A percentile compares a stretch with the other conserved stretches of the same genome.
Conservation (phyloP, 35 echinoderm and acorn worm genomes). For the Patiria miniata region DNA sequence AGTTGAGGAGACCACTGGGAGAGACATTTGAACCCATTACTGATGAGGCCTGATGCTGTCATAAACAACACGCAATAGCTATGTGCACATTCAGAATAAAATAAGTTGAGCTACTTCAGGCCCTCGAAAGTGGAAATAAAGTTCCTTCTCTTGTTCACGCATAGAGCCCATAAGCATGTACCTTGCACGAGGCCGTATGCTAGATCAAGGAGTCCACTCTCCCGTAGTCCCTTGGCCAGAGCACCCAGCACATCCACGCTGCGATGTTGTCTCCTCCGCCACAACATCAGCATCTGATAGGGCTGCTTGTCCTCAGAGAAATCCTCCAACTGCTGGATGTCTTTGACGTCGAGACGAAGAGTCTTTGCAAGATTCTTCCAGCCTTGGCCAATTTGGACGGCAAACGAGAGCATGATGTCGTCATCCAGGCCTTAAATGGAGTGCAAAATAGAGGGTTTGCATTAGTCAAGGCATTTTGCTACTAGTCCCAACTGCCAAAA, state of each 20-base stretch:
- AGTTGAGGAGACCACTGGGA: too few species aligned
- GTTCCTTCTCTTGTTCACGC: too few species aligned
- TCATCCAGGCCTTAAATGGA: conserved; percentile 4
- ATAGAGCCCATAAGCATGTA: too few species aligned
- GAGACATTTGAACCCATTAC: too few species aligned
- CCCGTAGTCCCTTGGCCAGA: neutral
- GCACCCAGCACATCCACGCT: conserved; percentile 25
- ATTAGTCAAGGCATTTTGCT: neutral
- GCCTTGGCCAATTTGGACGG: neutral
- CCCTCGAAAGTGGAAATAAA: too few species aligned
- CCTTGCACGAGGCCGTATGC: conserved; percentile 10
- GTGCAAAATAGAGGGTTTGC: neutral
- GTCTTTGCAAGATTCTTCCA: neutral
- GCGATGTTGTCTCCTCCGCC: conserved; percentile 21
- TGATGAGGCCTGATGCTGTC: too few species aligned
- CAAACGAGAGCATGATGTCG: neutral
- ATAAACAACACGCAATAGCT: too few species aligned
- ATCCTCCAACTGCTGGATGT: neutral
- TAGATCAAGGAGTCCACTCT: conserved; percentile 6
- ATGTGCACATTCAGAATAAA: too few species aligned
- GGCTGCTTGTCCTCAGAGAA: neutral
- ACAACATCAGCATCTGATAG: conserved; percentile 27
- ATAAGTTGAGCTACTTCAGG: too few species aligned
- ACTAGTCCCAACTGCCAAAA: too few species aligned
- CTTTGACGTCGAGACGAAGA: neutral